These are phyloP conservation scores for Heliothis virescens DNA, from an alignment of 1,140 invertebrate genomes.

Conservation along the genomic window DNA sequence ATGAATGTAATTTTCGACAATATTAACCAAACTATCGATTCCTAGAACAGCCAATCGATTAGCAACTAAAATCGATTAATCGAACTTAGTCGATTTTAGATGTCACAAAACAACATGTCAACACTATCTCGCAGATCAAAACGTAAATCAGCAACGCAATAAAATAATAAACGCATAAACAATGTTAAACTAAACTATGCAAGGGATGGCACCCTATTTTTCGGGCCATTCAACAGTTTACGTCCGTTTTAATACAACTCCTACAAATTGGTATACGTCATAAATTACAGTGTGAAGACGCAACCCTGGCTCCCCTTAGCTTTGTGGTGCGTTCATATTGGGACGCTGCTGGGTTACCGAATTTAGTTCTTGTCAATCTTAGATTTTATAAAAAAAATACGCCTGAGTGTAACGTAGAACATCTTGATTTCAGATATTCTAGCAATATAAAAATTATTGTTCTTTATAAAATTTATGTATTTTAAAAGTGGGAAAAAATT, in stretches of 20 bases:
- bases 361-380: background rate
- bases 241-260: slow-evolving; percentile 76
- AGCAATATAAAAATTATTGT: no score
- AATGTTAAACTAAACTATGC: slow-evolving; percentile 51
- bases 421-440: no score
- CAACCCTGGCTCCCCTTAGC: slow-evolving; percentile 62
- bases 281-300: slow-evolving; percentile 77
- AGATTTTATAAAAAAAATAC: no score
- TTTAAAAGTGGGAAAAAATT: no score
- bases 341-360: background rate
- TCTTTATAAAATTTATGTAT: no score
- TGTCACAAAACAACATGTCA: background rate
- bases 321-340: slow-evolving; percentile 3
- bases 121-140: background rate
- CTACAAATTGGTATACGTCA: slow-evolving; percentile 77
- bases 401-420: no score
- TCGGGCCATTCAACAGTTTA: slow-evolving; percentile 79
- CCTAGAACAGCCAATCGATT: no score
- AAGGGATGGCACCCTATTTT: slow-evolving; percentile 74
- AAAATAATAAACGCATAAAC: slow-evolving; percentile 54
- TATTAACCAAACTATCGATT: no score
- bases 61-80: no score
- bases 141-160: slow-evolving; percentile 26
- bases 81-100: no score
- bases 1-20: no score